These are phyloP conservation scores for Herpetotheres cachinnans DNA, from an alignment of 2,113 vertebrate genomes.

Conservation along the genomic window DNA sequence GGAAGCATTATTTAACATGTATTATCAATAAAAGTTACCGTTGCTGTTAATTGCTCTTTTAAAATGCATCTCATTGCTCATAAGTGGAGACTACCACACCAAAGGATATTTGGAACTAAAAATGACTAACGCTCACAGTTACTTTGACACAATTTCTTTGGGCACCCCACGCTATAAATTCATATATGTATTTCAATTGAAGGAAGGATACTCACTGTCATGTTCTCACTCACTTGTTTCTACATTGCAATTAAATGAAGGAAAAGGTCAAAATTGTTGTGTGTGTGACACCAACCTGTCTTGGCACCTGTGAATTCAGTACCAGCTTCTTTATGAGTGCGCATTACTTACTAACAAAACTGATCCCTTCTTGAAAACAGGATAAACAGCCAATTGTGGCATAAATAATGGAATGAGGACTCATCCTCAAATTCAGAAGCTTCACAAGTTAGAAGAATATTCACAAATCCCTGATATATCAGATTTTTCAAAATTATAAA, in stretches of 20 bases:
- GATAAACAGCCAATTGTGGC: not conserved
- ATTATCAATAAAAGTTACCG: not conserved
- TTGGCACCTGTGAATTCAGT: not conserved
- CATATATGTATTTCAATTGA: not conserved
- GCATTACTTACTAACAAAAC: not conserved
- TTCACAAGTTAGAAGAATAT: not conserved
- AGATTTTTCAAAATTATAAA: not conserved
- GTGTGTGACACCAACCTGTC: not conserved
- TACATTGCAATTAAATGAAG: not conserved
- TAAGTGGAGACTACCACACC: not conserved
- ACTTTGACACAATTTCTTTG: not conserved
- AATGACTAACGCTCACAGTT: not conserved
- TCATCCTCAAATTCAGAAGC: not conserved
- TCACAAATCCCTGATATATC: not conserved
- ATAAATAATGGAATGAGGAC: not conserved
- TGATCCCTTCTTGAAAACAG: not conserved
- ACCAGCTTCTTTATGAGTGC: not conserved
- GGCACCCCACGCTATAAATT: not conserved
- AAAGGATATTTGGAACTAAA: not conserved
- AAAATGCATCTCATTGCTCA: fast-evolving
- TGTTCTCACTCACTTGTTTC: not conserved
- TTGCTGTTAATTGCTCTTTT: not conserved
- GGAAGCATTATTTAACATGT: not conserved
- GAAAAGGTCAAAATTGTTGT: not conserved
- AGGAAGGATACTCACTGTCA: not conserved